A percentile compares a stretch with the other conserved stretches of the same genome.
These are phyloP conservation scores for Cacoxenus indagator DNA, from an alignment of 2,888 invertebrate genomes.

Conservation along the genomic window DNA sequence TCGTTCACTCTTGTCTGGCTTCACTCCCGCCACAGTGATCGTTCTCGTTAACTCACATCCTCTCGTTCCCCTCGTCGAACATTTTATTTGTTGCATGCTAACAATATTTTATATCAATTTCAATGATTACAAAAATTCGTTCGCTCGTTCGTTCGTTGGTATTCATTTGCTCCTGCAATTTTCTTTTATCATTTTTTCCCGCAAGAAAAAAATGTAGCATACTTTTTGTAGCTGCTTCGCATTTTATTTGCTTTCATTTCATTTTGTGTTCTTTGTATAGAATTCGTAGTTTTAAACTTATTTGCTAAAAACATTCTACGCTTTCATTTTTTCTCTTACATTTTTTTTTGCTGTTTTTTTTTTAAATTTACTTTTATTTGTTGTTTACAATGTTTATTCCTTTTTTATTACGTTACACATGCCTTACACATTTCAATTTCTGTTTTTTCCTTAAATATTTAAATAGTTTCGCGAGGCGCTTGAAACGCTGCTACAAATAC, in stretches of 20 bases:
- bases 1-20: neutral
- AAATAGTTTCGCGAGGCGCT: neutral
- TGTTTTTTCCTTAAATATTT: neutral
- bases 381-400: neutral
- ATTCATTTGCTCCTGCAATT: slow-evolving; percentile 39
- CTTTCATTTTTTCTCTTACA: neutral
- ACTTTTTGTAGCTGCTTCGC: neutral
- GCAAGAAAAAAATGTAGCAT: neutral
- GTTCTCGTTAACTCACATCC: neutral
- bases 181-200: slow-evolving; percentile 14
- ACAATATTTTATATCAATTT: slow-evolving; percentile 6
- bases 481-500: neutral
- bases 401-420: neutral
- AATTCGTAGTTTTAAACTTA: slow-evolving; percentile 2
- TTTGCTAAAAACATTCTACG: slow-evolving; percentile 3
- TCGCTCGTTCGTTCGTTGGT: neutral
- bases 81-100: slow-evolving; percentile 7
- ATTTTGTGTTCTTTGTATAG: slow-evolving; percentile 34
- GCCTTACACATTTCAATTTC: neutral
- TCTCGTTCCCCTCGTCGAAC: neutral
- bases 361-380: neutral
- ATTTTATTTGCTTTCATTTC: slow-evolving; percentile 17
- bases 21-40: no score
- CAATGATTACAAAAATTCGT: slow-evolving; percentile 8
- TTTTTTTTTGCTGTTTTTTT: neutral